A percentile compares a stretch with the other conserved stretches of the same genome.
Evolutionary conservation across 1,140 invertebrate species (phyloP).

Genomic region (Phocides pigmalion): DNA sequence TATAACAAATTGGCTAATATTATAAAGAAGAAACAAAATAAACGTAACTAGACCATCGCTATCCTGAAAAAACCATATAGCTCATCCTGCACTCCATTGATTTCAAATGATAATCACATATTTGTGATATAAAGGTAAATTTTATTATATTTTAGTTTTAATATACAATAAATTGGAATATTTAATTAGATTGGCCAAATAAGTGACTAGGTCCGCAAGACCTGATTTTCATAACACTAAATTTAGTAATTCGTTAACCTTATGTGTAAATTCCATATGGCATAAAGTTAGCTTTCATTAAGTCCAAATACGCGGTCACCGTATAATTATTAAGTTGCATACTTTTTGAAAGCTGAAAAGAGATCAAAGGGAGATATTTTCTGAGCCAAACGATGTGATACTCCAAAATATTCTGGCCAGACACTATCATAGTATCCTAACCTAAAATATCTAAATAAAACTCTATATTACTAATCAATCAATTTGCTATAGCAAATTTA

Average conservation of each 20-base stretch:
- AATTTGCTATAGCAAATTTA: slow-evolving; percentile 79
- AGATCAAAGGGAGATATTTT: slow-evolving; percentile 83
- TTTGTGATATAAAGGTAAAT: slow-evolving; percentile 71
- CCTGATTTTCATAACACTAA: slow-evolving; percentile 80
- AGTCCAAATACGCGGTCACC: slow-evolving; percentile 76
- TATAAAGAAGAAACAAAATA: slow-evolving; percentile 79
- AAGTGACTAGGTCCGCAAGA: slow-evolving; percentile 81
- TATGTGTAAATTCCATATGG: slow-evolving; percentile 83
- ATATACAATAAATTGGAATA: slow-evolving; percentile 83
- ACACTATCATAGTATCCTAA: slow-evolving; percentile 83
- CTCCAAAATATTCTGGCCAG: slow-evolving; percentile 83
- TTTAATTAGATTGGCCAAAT: slow-evolving; percentile 81
- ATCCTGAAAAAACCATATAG: slow-evolving; percentile 78
- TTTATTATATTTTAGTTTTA: slow-evolving; percentile 72
- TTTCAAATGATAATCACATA: slow-evolving; percentile 69
- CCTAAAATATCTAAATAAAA: slow-evolving; percentile 83
- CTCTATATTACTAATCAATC: slow-evolving; percentile 76
- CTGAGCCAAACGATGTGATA: slow-evolving; percentile 83
- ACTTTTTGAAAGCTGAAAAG: slow-evolving; percentile 83
- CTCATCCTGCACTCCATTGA: slow-evolving; percentile 81
- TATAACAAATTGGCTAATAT: slow-evolving; percentile 83
- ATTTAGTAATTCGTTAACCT: slow-evolving; percentile 83
- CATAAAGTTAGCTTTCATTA: slow-evolving; percentile 83
- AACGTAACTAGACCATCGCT: slow-evolving; percentile 83
- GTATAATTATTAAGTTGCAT: slow-evolving; percentile 79